phyloP scores from a whole-genome alignment of 2,113 vertebrate species.

The Pangasianodon hypophthalmus region DNA sequence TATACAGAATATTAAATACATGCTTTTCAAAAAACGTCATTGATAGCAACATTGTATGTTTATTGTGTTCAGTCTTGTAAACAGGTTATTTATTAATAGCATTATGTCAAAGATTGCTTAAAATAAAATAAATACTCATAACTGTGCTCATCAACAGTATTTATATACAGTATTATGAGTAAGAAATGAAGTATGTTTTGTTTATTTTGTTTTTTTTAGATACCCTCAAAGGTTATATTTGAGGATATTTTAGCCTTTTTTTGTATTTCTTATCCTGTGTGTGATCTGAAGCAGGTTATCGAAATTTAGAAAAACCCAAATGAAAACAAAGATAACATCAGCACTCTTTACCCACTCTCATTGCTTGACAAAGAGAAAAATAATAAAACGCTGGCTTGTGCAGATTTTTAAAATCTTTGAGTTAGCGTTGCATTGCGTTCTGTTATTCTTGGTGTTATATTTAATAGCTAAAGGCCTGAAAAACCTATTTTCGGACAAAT shows the following conservation, averaged over 20 bases:
- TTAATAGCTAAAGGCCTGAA: slow-evolving; percentile 14
- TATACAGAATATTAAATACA: neutral
- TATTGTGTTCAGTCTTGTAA: neutral
- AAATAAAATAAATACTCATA: neutral
- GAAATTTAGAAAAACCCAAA: slow-evolving; percentile 10
- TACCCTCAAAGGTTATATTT: neutral
- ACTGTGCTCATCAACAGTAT: neutral
- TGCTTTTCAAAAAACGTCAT: neutral
- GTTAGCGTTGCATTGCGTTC: slow-evolving; percentile 15
- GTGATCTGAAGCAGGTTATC: neutral
- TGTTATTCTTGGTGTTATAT: neutral
- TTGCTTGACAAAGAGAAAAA: slow-evolving; percentile 7
- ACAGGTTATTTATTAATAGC: neutral
- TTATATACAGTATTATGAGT: neutral
- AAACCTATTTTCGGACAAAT: slow-evolving; percentile 41
- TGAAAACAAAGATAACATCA: slow-evolving; percentile 21
- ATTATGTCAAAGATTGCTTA: no score
- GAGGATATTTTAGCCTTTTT: neutral
- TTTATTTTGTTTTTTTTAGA: neutral
- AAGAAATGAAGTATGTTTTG: neutral
- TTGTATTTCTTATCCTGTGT: neutral
- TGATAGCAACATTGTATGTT: neutral
- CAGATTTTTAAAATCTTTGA: slow-evolving; percentile 51
- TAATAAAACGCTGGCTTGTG: slow-evolving; percentile 38
- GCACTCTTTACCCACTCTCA: neutral